Percentiles rank a stretch among this genome's conserved stretches.
These are phyloP conservation scores for Delia radicum DNA, from an alignment of 1,140 invertebrate genomes.

Conservation along the genomic window DNA sequence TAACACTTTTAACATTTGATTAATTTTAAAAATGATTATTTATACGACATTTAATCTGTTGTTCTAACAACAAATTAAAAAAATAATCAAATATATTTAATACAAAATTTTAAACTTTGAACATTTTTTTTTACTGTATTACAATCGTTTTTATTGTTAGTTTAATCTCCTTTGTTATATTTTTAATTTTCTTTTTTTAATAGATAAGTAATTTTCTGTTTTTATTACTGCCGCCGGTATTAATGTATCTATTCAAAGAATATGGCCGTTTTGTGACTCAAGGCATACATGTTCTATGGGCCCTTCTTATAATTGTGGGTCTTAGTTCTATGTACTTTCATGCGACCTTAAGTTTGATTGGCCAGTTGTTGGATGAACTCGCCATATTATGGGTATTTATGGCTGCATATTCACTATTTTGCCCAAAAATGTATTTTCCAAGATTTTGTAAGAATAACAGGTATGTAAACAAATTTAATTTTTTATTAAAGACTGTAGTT, in stretches of 20 bases:
- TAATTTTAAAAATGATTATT: too few species aligned
- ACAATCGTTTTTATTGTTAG: background rate
- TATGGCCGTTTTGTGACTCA: slow-evolving; percentile 73
- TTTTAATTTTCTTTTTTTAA: slow-evolving; percentile 35
- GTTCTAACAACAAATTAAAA: background rate
- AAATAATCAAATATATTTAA: background rate
- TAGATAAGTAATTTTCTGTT: slow-evolving; percentile 80
- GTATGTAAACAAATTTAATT: slow-evolving; percentile 51
- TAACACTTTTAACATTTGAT: too few species aligned
- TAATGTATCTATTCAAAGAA: slow-evolving; percentile 74
- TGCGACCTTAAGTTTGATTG: slow-evolving; percentile 76
- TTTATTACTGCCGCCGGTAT: slow-evolving; percentile 72
- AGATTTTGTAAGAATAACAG: slow-evolving; percentile 66
- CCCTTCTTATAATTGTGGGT: slow-evolving; percentile 75
- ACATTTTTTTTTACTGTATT: background rate
- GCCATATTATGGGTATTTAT: slow-evolving; percentile 80
- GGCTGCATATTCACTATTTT: slow-evolving; percentile 73
- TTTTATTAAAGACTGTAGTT: too few species aligned
- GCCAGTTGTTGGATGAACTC: slow-evolving; percentile 76
- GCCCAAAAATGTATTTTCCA: slow-evolving; percentile 70
- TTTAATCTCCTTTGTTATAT: slow-evolving; percentile 6
- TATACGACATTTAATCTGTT: background rate
- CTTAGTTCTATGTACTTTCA: slow-evolving; percentile 80
- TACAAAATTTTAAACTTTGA: background rate
- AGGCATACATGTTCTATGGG: slow-evolving; percentile 76